phyloP scores from a whole-genome alignment of 2,797 vertebrate species.

The Sebastes oblongus region DNA sequence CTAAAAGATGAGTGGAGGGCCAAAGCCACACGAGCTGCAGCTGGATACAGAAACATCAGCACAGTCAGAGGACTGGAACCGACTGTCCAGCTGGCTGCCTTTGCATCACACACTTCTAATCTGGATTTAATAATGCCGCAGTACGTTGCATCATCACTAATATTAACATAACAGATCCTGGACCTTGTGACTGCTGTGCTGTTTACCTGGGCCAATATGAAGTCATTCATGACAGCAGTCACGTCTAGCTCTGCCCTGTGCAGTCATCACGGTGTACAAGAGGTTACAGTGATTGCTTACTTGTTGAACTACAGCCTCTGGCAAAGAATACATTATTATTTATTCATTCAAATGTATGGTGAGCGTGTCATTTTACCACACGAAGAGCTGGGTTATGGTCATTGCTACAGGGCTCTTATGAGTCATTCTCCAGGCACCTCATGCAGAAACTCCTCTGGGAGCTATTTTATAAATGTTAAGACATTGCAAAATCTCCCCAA shows the following conservation, averaged over 20 bases:
- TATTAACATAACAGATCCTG: constrained; percentile 41
- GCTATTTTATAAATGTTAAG: constrained; percentile 45
- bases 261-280: neutral
- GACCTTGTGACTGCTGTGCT: constrained; percentile 8
- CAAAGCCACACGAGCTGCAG: constrained; percentile 33
- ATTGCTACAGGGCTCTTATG: neutral
- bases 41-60: constrained; percentile 52
- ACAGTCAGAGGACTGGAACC: constrained; percentile 31
- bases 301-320: neutral
- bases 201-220: constrained; percentile 29
- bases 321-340: neutral
- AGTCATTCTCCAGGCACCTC: neutral
- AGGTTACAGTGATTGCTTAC: neutral
- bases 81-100: constrained; percentile 43
- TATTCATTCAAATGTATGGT: neutral
- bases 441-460: constrained; percentile 18
- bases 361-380: neutral
- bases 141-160: constrained; percentile 61
- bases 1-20: constrained; percentile 29
- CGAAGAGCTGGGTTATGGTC: neutral
- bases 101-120: constrained; percentile 58
- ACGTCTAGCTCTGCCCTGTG: neutral
- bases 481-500: constrained; percentile 21
- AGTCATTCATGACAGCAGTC: constrained; percentile 8
- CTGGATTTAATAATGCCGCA: constrained; percentile 65